phyloP scores from a whole-genome alignment of 2,888 invertebrate species.

The Ennomos fuscantarius region DNA sequence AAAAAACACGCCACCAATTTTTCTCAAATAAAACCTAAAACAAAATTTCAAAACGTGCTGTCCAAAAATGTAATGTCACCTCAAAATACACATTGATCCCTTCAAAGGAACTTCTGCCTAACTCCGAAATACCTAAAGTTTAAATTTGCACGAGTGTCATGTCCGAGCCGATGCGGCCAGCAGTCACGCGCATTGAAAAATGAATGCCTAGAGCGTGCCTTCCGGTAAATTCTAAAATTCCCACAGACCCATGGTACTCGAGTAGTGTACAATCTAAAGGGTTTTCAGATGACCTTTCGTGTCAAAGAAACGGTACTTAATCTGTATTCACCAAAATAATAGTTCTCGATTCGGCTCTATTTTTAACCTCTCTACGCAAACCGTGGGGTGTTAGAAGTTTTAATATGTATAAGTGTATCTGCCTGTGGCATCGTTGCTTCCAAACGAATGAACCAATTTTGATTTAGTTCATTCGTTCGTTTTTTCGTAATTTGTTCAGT shows the following conservation, averaged over 20 bases:
- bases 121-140: conserved; percentile 33
- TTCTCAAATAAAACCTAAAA: conserved; percentile 4
- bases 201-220: conserved; percentile 49
- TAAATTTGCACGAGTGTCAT: conserved; percentile 43
- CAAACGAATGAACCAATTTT: too few relatives aligned
- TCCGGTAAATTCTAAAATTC: conserved; percentile 23
- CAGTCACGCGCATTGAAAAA: conserved; percentile 50
- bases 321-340: background rate
- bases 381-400: too few relatives aligned
- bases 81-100: conserved; percentile 1
- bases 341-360: too few relatives aligned
- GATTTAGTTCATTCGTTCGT: too few relatives aligned
- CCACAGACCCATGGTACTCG: conserved; percentile 7
- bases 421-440: too few relatives aligned
- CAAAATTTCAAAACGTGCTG: conserved; percentile 13
- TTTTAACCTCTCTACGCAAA: too few relatives aligned
- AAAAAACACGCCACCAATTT: too few relatives aligned
- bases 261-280: background rate
- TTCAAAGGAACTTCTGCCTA: conserved; percentile 16
- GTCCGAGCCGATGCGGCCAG: conserved; percentile 46
- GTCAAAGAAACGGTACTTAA: background rate
- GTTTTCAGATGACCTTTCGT: background rate
- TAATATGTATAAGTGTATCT: too few relatives aligned
- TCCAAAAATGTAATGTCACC: conserved; percentile 18
- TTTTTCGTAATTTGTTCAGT: too few relatives aligned